Percentiles rank a stretch among this genome's conserved stretches.
Evolutionary conservation across 2,888 invertebrate species (phyloP).

Genomic region (Apeira syringaria): DNA sequence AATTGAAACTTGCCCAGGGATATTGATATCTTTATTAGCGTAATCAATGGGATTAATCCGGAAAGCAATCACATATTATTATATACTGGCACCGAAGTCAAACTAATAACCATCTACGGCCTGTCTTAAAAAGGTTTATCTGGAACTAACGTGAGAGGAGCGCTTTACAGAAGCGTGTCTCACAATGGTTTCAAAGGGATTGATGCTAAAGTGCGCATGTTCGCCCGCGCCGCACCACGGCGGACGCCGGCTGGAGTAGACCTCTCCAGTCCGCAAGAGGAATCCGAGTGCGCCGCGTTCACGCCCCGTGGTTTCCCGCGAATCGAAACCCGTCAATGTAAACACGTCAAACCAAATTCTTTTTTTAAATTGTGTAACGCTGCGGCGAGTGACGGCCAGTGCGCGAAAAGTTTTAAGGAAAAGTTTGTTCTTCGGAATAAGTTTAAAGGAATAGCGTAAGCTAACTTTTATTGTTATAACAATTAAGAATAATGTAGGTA

Average conservation of each 20-base stretch:
- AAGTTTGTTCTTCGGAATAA: constrained; percentile 28
- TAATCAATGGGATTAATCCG: background rate
- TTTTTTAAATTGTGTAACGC: constrained; percentile 30
- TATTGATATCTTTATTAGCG: no score
- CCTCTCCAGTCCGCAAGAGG: constrained; percentile 62
- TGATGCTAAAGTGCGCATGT: constrained; percentile 72
- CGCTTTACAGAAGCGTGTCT: constrained; percentile 64
- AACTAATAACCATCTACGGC: background rate
- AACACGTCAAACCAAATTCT: constrained; percentile 45
- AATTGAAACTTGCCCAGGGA: no score
- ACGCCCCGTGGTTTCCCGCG: constrained; percentile 37
- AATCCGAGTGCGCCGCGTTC: constrained; percentile 50
- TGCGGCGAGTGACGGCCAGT: constrained; percentile 44
- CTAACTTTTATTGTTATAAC: constrained; percentile 2
- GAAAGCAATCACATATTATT: background rate
- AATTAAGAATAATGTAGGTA: background rate
- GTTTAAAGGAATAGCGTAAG: constrained; percentile 30
- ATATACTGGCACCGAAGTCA: background rate
- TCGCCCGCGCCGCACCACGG: constrained; percentile 54
- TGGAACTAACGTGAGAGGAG: constrained; percentile 60
- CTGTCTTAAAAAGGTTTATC: constrained; percentile 62
- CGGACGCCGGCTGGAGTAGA: constrained; percentile 42
- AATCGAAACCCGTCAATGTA: constrained; percentile 45
- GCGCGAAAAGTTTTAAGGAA: constrained; percentile 42
- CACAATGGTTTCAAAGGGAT: constrained; percentile 64